A percentile compares a stretch with the other conserved stretches of the same genome.
These are phyloP conservation scores for Monochamus alternatus DNA, from an alignment of 2,888 invertebrate genomes.

Conservation along the genomic window DNA sequence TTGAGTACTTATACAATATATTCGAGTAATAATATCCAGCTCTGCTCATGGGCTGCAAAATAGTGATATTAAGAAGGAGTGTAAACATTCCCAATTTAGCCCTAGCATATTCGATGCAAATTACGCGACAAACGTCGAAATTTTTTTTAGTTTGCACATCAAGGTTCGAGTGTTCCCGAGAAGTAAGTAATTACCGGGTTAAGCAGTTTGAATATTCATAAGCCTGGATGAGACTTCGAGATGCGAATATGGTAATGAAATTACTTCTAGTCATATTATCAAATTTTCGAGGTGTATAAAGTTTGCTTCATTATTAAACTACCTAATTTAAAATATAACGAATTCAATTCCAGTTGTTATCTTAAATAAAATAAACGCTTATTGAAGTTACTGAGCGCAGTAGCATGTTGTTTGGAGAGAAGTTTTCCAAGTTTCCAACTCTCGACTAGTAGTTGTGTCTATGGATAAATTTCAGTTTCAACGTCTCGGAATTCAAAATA, in stretches of 20 bases:
- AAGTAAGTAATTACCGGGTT: conserved; percentile 62
- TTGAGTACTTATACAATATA: too few relatives aligned
- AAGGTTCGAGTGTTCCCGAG: conserved; percentile 37
- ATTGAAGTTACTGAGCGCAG: conserved; percentile 11
- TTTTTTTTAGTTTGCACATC: conserved; percentile 19
- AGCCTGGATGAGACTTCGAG: conserved; percentile 59
- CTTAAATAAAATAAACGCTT: conserved; percentile 46
- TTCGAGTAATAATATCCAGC: too few relatives aligned
- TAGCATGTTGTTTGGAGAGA: not conserved
- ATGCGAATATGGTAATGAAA: conserved; percentile 66
- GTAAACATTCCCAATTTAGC: not conserved
- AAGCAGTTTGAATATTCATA: conserved; percentile 66
- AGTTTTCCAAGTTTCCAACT: conserved; percentile 8
- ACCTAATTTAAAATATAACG: conserved; percentile 57
- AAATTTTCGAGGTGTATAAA: conserved; percentile 64
- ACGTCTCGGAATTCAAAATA: not conserved
- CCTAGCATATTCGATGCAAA: not conserved
- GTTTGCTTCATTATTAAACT: conserved; percentile 61
- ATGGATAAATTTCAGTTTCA: conserved; percentile 2
- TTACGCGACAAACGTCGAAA: conserved; percentile 7
- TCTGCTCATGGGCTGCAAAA: too few relatives aligned
- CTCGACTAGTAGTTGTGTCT: conserved; percentile 8
- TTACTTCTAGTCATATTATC: conserved; percentile 65
- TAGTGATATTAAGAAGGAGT: too few relatives aligned
- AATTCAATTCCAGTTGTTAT: conserved; percentile 53